These are phyloP conservation scores for Tenthredo scrophulariae DNA, from an alignment of 2,888 invertebrate species.

Conservation along the genomic window DNA sequence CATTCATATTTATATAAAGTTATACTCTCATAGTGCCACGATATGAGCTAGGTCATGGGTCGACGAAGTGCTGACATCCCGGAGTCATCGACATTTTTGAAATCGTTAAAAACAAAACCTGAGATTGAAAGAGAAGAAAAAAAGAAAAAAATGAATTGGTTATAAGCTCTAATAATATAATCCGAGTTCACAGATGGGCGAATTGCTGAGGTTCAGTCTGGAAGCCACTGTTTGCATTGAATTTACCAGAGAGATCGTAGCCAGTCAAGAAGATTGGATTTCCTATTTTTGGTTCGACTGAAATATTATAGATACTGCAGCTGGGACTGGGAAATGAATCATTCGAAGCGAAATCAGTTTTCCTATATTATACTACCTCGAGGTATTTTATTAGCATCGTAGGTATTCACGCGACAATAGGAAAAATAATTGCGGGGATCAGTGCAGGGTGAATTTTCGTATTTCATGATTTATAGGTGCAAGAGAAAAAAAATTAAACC, in stretches of 20 bases:
- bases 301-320: conserved; percentile 15
- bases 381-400: not conserved
- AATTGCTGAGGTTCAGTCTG: not conserved
- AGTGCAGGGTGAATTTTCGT: not conserved
- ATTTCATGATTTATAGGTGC: not conserved
- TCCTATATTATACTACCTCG: not conserved
- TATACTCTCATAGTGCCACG: not conserved
- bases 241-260: conserved; percentile 27
- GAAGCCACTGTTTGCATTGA: conserved; percentile 37
- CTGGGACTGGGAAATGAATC: not conserved
- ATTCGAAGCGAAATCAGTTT: conserved; percentile 3
- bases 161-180: conserved; percentile 11
- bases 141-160: not conserved
- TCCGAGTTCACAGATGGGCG: conserved; percentile 9
- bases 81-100: not conserved
- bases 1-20: not conserved
- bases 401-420: not conserved
- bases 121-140: not conserved
- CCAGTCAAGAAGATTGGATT: conserved; percentile 33
- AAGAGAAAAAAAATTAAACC: not conserved
- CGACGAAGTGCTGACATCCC: not conserved
- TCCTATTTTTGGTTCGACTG: conserved; percentile 33
- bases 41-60: not conserved
- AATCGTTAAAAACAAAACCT: not conserved
- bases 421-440: conserved; percentile 3